A percentile compares a stretch with the other conserved stretches of the same genome.
phyloP scores from a whole-genome alignment of 2,888 invertebrate species.

The Cybosia mesomella region DNA sequence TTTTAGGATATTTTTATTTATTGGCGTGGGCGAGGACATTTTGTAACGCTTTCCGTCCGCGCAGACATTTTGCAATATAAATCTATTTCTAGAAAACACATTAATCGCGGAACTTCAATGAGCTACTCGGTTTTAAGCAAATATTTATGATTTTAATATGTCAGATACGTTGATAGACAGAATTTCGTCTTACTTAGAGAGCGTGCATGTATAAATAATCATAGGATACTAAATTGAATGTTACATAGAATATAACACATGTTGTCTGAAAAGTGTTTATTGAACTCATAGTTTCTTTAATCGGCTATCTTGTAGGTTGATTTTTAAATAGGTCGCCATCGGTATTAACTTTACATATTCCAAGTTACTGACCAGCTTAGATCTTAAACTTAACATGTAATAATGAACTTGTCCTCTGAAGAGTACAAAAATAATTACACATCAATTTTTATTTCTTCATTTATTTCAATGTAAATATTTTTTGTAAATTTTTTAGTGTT shows the following conservation, averaged over 20 bases:
- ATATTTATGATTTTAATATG: constrained; percentile 50
- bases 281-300: not conserved
- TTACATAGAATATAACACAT: not conserved
- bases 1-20: constrained; percentile 71
- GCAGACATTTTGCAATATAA: constrained; percentile 70
- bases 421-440: too few relatives aligned
- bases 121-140: constrained; percentile 47
- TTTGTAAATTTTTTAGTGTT: not conserved
- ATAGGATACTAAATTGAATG: not conserved
- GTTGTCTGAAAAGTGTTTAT: not conserved
- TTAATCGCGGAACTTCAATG: constrained; percentile 58
- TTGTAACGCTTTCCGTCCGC: constrained; percentile 60
- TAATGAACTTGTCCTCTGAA: not conserved
- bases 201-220: not conserved
- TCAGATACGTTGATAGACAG: constrained; percentile 28
- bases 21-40: constrained; percentile 58
- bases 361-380: not conserved
- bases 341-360: not conserved
- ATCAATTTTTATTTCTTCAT: not conserved
- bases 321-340: not conserved
- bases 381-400: not conserved
- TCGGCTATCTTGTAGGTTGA: not conserved
- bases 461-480: not conserved
- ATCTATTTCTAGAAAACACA: constrained; percentile 68
- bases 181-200: constrained; percentile 10